Percentiles rank a stretch among this genome's conserved stretches.
phyloP scores from a whole-genome alignment of 2,888 invertebrate species.

The Octonoba sinensis region DNA sequence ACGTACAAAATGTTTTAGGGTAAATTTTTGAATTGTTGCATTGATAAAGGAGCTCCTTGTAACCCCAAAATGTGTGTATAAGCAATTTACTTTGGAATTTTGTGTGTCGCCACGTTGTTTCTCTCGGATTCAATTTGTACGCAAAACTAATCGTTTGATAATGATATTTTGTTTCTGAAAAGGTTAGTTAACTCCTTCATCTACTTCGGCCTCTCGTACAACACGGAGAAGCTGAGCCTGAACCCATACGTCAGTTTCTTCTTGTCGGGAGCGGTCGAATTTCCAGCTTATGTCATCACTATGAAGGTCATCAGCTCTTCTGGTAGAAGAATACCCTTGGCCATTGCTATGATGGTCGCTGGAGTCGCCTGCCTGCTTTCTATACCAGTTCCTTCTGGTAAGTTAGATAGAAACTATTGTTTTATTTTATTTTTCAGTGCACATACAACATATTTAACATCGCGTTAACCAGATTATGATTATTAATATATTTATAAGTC shows the following conservation, averaged over 20 bases:
- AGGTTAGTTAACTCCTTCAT: slow-evolving; percentile 86
- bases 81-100: no score
- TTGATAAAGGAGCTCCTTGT: no score
- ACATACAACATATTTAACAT: no score
- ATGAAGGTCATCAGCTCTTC: slow-evolving; percentile 81
- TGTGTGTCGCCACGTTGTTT: no score
- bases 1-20: no score
- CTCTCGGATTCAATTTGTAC: no score
- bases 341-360: slow-evolving; percentile 83
- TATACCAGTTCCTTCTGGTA: slow-evolving; percentile 78
- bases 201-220: slow-evolving; percentile 87
- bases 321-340: slow-evolving; percentile 82
- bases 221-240: slow-evolving; percentile 83
- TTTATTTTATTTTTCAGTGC: no score
- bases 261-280: slow-evolving; percentile 83
- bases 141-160: no score
- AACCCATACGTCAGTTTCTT: slow-evolving; percentile 86
- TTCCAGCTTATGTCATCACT: slow-evolving; percentile 83
- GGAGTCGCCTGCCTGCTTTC: slow-evolving; percentile 83
- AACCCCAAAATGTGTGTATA: no score
- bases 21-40: no score
- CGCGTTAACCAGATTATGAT: no score
- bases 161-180: neutral
- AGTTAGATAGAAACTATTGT: slow-evolving; percentile 4
- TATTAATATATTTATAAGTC: no score